Evolutionary conservation across 2,888 invertebrate species (phyloP).

Genomic region (Peribatodes rhomboidaria): DNA sequence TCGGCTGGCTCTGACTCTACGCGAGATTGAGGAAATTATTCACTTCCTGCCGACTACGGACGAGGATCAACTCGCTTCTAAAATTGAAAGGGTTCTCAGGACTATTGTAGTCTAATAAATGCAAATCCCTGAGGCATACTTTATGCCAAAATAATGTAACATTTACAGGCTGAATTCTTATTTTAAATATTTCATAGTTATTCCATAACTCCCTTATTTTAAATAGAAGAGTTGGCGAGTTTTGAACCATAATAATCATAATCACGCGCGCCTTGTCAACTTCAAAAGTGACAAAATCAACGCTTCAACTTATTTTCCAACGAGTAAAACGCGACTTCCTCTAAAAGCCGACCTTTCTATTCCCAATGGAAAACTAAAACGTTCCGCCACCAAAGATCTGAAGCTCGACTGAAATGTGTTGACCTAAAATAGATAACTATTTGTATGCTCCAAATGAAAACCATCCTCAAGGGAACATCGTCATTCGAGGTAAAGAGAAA

Average conservation of each 20-base stretch:
- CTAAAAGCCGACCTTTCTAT: slow-evolving; percentile 48
- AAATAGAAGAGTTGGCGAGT: slow-evolving; percentile 24
- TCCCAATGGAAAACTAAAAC: slow-evolving; percentile 50
- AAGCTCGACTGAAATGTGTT: slow-evolving; percentile 36
- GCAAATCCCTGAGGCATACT: slow-evolving; percentile 23
- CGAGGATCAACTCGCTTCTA: slow-evolving; percentile 44
- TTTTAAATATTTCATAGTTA: background rate
- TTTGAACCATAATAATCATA: slow-evolving; percentile 39
- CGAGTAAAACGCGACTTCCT: slow-evolving; percentile 52
- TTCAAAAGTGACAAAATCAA: slow-evolving; percentile 58
- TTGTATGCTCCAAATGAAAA: slow-evolving; percentile 33
- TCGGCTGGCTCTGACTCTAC: slow-evolving; percentile 34
- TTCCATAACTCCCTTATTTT: slow-evolving; percentile 2
- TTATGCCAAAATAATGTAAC: background rate
- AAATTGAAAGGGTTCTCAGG: slow-evolving; percentile 37
- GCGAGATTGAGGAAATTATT: slow-evolving; percentile 48
- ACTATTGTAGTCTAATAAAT: slow-evolving; percentile 41
- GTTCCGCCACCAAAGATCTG: slow-evolving; percentile 45
- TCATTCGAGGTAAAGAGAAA: slow-evolving; percentile 21
- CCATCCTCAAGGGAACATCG: slow-evolving; percentile 24
- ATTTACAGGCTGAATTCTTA: background rate
- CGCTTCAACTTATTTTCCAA: slow-evolving; percentile 53
- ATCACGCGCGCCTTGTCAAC: slow-evolving; percentile 57
- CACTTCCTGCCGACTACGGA: slow-evolving; percentile 45
- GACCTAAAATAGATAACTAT: slow-evolving; percentile 40